Conservation (phyloP, 1,140 invertebrate genomes). For the Theocolax elegans region DNA sequence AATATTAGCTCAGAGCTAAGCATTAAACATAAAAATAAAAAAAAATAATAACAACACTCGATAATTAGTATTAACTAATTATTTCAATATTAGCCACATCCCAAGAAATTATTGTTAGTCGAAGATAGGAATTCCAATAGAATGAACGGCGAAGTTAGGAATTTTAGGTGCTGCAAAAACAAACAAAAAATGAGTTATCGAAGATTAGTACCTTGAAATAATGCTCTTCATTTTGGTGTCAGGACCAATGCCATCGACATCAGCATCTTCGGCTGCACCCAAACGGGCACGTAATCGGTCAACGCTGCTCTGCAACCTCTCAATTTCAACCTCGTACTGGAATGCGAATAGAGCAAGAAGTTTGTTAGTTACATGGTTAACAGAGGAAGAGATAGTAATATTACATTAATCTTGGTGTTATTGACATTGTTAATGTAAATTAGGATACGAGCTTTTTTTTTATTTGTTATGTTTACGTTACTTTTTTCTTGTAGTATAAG, state of each 20-base stretch:
- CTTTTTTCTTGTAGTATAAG: no score
- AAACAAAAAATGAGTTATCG: constrained; percentile 16
- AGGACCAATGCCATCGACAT: constrained; percentile 68
- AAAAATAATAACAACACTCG: no score
- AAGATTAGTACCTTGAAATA: constrained; percentile 74
- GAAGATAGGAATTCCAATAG: background rate
- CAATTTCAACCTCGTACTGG: constrained; percentile 80
- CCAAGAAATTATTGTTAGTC: no score
- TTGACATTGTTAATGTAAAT: constrained; percentile 32
- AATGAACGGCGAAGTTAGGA: background rate
- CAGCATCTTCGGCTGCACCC: constrained; percentile 65
- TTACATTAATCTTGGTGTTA: constrained; percentile 29
- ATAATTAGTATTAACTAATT: no score
- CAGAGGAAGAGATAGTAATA: background rate
- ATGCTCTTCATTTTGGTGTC: constrained; percentile 85
- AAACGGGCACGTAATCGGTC: constrained; percentile 74
- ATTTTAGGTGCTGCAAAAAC: background rate
- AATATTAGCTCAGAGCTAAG: no score
- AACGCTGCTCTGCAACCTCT: constrained; percentile 80
- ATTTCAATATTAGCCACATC: no score
- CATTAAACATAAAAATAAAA: no score
- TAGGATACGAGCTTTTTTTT: no score
- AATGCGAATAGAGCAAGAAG: constrained; percentile 55
- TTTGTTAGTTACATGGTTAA: constrained; percentile 61
- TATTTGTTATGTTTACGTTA: no score